Percentiles rank a stretch among this genome's conserved stretches.
These are phyloP conservation scores for Lagopus leucura DNA, from an alignment of 2,113 vertebrate genomes.

Conservation along the genomic window DNA sequence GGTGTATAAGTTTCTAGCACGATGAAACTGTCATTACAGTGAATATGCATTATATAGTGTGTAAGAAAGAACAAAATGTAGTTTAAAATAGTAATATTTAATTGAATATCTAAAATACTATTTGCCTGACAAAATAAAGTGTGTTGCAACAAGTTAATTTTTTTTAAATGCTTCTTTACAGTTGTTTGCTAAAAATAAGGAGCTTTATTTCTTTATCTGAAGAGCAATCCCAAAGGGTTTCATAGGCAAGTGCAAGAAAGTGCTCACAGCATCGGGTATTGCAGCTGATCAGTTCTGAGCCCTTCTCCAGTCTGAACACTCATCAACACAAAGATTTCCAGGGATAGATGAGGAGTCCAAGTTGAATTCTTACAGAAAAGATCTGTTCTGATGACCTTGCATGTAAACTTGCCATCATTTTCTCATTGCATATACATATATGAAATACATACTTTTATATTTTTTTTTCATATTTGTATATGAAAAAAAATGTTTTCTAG, in stretches of 20 bases:
- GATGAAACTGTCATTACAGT: slow-evolving; percentile 81
- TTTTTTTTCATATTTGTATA: too few relatives aligned
- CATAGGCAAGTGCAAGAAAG: not conserved
- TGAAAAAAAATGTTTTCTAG: not conserved
- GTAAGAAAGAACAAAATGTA: slow-evolving; percentile 74
- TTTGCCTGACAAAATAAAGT: slow-evolving; percentile 85
- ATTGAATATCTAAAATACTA: slow-evolving; percentile 73
- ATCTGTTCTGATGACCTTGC: not conserved
- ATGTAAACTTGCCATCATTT: not conserved
- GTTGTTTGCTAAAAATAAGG: not conserved
- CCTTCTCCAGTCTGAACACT: not conserved
- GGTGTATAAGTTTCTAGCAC: slow-evolving; percentile 79
- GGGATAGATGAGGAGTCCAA: not conserved
- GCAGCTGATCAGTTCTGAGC: not conserved
- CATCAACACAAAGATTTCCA: not conserved
- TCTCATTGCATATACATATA: not conserved
- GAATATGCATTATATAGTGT: slow-evolving; percentile 76
- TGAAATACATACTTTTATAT: too few relatives aligned
- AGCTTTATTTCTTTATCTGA: not conserved
- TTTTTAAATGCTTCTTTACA: not conserved
- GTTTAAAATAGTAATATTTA: slow-evolving; percentile 74
- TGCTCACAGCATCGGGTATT: not conserved
- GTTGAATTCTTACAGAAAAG: not conserved
- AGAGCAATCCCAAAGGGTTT: not conserved
- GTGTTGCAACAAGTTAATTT: slow-evolving; percentile 61